These are phyloP conservation scores for Ammospiza nelsoni DNA, from an alignment of 2,113 vertebrate species.

Conservation along the genomic window DNA sequence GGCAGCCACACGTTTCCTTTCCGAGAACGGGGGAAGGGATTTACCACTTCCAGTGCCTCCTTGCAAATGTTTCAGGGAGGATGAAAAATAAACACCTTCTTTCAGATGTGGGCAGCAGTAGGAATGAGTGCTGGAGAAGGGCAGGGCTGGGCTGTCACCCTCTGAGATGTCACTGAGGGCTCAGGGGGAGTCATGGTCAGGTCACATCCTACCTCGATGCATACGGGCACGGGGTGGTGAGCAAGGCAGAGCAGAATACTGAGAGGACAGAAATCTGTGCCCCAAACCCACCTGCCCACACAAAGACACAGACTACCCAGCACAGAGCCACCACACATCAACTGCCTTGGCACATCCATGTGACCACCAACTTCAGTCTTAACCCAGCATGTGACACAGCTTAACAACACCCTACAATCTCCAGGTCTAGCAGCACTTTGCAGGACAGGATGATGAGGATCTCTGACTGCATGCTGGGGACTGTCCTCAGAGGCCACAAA, in stretches of 20 bases:
- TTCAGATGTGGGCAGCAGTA: background rate
- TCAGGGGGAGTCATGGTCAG: background rate
- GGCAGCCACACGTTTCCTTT: background rate
- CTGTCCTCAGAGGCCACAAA: background rate
- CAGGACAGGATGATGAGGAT: background rate
- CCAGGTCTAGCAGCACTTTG: background rate
- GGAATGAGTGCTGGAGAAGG: background rate
- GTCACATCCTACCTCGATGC: background rate
- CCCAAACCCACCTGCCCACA: background rate
- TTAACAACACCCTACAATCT: fast-evolving
- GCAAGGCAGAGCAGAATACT: fast-evolving
- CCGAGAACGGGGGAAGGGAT: background rate
- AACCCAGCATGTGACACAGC: background rate
- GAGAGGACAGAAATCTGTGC: background rate
- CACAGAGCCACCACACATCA: background rate
- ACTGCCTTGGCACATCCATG: fast-evolving
- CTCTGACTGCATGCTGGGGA: background rate
- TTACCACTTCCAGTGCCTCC: background rate
- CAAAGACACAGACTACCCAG: background rate
- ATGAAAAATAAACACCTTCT: background rate
- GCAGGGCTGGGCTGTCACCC: background rate
- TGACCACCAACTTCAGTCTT: background rate
- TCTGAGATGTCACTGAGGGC: background rate
- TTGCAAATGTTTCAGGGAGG: background rate
- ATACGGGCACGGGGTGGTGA: fast-evolving